Evolutionary conservation across 2,113 vertebrate genomes (phyloP).

Genomic region (Myotis davidii): DNA sequence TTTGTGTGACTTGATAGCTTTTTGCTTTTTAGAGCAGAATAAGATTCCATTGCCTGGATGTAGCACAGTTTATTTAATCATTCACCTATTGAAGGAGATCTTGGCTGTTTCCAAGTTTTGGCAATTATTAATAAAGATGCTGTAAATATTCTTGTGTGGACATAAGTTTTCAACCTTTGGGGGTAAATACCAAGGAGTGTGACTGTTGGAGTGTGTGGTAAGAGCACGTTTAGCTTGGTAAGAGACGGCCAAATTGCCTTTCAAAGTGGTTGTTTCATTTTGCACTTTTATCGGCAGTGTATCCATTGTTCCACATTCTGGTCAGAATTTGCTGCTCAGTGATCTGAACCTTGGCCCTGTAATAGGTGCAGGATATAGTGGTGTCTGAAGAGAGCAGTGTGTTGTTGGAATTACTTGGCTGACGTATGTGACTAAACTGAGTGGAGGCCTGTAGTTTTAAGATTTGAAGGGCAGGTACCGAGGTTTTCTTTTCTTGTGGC

Average conservation of each 20-base stretch:
- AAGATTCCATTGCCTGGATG: not conserved
- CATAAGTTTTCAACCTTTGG: not conserved
- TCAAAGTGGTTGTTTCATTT: not conserved
- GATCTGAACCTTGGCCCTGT: not conserved
- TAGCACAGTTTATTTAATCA: too few species aligned
- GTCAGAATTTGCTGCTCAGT: not conserved
- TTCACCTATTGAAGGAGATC: not conserved
- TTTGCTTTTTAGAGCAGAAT: too few species aligned
- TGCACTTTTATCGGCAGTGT: not conserved
- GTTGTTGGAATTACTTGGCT: too few species aligned
- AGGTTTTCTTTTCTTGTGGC: not conserved
- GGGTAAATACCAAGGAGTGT: not conserved
- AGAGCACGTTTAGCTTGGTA: not conserved
- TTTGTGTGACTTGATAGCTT: not conserved
- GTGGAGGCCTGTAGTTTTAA: not conserved
- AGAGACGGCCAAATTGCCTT: not conserved
- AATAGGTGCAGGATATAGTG: not conserved
- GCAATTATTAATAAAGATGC: not conserved
- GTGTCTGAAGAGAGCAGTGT: not conserved
- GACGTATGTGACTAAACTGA: not conserved
- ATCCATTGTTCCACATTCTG: not conserved
- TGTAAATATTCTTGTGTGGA: not conserved
- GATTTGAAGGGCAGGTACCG: not conserved
- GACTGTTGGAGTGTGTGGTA: not conserved
- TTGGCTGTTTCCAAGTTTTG: not conserved